Percentiles rank a stretch among this genome's conserved stretches.
Evolutionary conservation across 2,797 vertebrate species (phyloP).

Genomic region (Rhodeus uyekii): DNA sequence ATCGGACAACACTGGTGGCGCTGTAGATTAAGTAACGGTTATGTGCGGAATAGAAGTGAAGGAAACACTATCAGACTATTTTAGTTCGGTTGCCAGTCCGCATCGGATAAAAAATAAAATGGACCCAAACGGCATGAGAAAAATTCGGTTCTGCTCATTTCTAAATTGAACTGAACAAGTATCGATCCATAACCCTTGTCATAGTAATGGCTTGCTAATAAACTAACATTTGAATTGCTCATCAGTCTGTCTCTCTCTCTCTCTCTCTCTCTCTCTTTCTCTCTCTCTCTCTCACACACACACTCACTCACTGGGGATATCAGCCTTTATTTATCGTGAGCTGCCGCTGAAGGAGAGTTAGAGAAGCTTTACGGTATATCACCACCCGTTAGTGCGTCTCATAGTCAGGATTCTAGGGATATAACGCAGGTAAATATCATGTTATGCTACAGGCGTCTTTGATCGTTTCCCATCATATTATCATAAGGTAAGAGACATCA

Average conservation of each 20-base stretch:
- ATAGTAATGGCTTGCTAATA: background rate
- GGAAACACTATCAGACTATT: background rate
- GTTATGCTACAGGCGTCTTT: slow-evolving; percentile 44
- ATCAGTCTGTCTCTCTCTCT: too few species aligned
- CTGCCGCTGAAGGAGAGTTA: slow-evolving; percentile 14
- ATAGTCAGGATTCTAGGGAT: slow-evolving; percentile 45
- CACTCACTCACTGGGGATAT: background rate
- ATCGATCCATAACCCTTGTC: too few species aligned
- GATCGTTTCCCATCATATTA: slow-evolving; percentile 41
- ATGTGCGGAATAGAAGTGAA: background rate
- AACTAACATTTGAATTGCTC: background rate
- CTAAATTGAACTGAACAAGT: background rate
- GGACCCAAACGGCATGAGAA: background rate
- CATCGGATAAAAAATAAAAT: background rate
- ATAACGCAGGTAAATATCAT: slow-evolving; percentile 36
- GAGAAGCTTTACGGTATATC: background rate
- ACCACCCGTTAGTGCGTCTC: slow-evolving; percentile 14
- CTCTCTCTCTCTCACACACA: background rate
- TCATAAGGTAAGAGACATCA: slow-evolving; percentile 49
- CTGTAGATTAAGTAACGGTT: background rate
- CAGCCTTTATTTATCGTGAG: slow-evolving; percentile 18
- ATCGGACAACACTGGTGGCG: background rate
- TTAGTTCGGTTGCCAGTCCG: background rate
- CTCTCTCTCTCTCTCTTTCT: background rate
- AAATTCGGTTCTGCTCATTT: background rate